These are phyloP conservation scores for Catamblyrhynchus diadema DNA, from an alignment of 2,797 vertebrate genomes.

Conservation along the genomic window DNA sequence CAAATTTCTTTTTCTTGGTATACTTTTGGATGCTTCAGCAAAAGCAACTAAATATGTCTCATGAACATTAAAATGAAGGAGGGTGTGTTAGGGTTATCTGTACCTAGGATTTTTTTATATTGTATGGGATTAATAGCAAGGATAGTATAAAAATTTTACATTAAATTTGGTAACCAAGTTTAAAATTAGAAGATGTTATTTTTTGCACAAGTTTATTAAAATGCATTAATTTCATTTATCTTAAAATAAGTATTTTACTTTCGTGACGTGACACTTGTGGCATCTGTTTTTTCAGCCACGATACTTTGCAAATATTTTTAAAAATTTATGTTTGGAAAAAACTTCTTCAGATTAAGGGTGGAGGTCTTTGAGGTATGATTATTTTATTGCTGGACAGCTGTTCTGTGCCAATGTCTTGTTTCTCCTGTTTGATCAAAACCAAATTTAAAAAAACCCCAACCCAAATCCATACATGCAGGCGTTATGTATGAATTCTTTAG, in stretches of 20 bases:
- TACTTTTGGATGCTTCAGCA: not conserved
- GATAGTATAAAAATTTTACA: not conserved
- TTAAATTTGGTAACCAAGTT: not conserved
- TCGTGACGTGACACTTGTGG: not conserved
- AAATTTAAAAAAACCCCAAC: not conserved
- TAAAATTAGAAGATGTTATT: not conserved
- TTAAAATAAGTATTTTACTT: not conserved
- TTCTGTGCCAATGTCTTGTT: not conserved
- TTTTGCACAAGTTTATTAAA: not conserved
- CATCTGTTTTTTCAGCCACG: not conserved
- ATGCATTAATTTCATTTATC: not conserved
- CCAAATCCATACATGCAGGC: not conserved
- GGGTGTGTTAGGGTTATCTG: not conserved
- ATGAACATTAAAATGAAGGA: not conserved
- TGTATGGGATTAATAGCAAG: not conserved
- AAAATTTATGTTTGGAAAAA: not conserved
- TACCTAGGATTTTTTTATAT: not conserved
- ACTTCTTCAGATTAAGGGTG: not conserved
- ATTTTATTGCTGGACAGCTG: not conserved
- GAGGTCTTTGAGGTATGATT: not conserved
- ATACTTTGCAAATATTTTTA: not conserved
- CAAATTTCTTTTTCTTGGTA: not conserved
- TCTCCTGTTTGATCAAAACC: not conserved
- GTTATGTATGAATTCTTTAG: not conserved
- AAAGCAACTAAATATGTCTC: not conserved